Base-by-base conservation (phyloP, 2,113 vertebrate genomes). In the Malurus melanocephalus region DNA sequence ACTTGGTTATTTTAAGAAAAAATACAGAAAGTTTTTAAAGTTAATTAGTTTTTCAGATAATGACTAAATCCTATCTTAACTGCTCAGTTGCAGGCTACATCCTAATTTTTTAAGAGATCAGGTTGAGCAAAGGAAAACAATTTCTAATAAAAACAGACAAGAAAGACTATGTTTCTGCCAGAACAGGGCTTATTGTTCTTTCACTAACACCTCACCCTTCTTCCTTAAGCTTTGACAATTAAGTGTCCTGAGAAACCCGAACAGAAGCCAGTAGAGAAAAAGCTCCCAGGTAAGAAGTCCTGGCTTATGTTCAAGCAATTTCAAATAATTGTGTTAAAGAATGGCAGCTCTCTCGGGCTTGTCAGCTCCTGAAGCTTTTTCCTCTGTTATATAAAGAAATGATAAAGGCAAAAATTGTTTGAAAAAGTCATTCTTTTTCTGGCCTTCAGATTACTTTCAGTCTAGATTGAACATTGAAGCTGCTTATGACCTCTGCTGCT, bases 231-330 rank as follows among this genome's bases (percentile, higher is more conserved):
- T 79, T 74, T 99, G 35, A 98, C 95, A 5, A 99, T 99, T 80
- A 97, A 97, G 61, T 99, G 97, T 92, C 98, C 98, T 12, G 97
- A 98, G 21, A 96, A 97, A 15, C 76, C 94, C 0, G 98, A 98
- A 26, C 95, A 97, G 59, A 97, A 97, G 68, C 96, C 97, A 12
- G 84, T 99, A 13, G 96, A 98, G 83, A 99, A 98, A 90, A 99
- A 98, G 60, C 96, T 99, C 51, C 99, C 98, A 96, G 98, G 99
- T 99, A 97, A 97, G 95, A 45, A 33, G 17, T 17, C 24, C 38
- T 52, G 38, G 49, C 14, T 74, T 30, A 32, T 46, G 35, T 89
- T 79, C 48, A 43, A 76, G 33, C 53, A 80, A 51, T 49, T 86
- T 53, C 73, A 53, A 64, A 17, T 23, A 48, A 59, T 7, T 68